Base-by-base conservation (phyloP, 53 echinoderm and acorn worm genomes). In the Antedon mediterranea region DNA sequence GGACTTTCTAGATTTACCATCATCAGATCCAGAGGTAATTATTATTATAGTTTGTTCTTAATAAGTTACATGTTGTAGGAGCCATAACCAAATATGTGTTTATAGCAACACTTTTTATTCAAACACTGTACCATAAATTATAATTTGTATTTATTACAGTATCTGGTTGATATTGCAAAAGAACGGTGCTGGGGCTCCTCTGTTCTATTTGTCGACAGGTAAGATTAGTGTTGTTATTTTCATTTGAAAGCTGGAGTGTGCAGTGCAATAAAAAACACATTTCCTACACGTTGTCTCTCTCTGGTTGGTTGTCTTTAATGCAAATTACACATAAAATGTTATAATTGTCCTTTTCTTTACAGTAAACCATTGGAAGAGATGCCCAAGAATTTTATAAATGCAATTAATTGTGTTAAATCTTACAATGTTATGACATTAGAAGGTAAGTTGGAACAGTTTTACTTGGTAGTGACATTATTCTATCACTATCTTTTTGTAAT, bases 361-460 rank as follows among this genome's bases (percentile, higher is more conserved):
- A 97, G 97, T 79, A 88, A 92, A 82, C 88, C 87, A 71, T 27
- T 97, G 32, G 84, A 87, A 76, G 92, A 97, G 27, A 84, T 97
- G 81, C 80, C 92, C 13, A 74, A 83, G 41, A 97, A 92, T 57
- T 89, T 97, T 34, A 79, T 97, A 41, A 88, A 89, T 73, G 92
- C 97, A 7, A 79, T 89, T 43, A 97, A 90, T 72, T 77, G 90
- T 73, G 83, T 97, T 74, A 97, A 97, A 43, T 89, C 88, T 0
- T 97, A 92, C 86, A 97, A 97, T 84, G 87, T 92, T 28, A 75
- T 97, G 3, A 82, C 92, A 70, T 86, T 83, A 43, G 97, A 97
- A 90, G 97, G 97, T 92, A 82, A 41, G 74, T 28, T 28, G 30
- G 0, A 43, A 34, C n/a, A n/a, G n/a, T n/a, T n/a, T 11, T 37